Evolutionary conservation across 2,888 invertebrate species (phyloP), one percentile per base, ranked within the genome.

Genomic region (Drosophila anomelani): DNA sequence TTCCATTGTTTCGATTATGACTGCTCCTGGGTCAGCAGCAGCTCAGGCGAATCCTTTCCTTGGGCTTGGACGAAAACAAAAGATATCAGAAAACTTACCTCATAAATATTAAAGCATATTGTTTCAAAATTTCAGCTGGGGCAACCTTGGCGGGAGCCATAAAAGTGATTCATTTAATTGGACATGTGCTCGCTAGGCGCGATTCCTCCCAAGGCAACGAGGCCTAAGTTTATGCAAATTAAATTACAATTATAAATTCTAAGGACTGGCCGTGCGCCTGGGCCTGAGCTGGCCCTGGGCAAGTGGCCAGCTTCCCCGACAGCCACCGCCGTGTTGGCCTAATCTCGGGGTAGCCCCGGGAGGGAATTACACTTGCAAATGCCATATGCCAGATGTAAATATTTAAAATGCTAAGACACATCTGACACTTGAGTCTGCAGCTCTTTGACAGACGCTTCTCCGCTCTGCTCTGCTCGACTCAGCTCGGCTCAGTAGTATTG

Each of bases 221-320:
- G 55, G 61, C 81, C 74, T 77, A 69, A 77, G 88, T 71, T 63
- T 85, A 84, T 88, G 88, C 84, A 84, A 84, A 84, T 88, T 81
- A 88, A 83, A 88, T 86, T 69, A 79, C 77, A 84, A 84, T 84
- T 88, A 84, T 68, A 83, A 84, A 83, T 88, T 79, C 86, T 55
- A 67, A 75, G 81, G 66, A 66, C 73, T 60, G 44, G 53, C 26
- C 59, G 66, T 72, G 75, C 62, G 44, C 56, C 46, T 32, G 47
- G n/a, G 46, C 26, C 26, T 56, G 17, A 10, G 39, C 13, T 43
- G 54, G 32, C 53, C 46, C 46, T 53, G 36, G 23, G 67, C 60
- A 64, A 71, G 76, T 72, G 80, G 71, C 78, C 70, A 51, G 51
- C 54, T 36, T 36, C 53, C 61, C 56, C 74, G 63, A 57, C 78